Base-by-base conservation (phyloP, 2,888 invertebrate genomes). In the Leptinotarsa rubiginosa region DNA sequence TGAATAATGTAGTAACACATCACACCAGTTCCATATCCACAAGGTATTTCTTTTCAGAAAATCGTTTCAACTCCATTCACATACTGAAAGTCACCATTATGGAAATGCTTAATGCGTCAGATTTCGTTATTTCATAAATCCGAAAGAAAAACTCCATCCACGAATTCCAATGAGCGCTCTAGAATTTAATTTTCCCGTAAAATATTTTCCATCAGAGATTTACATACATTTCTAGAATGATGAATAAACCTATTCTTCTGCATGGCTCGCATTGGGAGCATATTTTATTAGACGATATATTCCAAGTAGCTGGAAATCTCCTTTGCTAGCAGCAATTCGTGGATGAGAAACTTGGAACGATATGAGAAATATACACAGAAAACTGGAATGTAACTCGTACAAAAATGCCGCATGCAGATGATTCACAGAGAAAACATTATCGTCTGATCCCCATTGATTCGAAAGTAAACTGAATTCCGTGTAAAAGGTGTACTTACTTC, bases 141-240 rank as follows among this genome's bases (percentile, higher is more conserved):
- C 50, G 47, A 66, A 72, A 72, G 64, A 66, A 75, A 66, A 69
- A 70, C 70, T 47, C 49, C 15, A 66, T 69, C 59, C 62, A 52
- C 65, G 72, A 75, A 75, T 75, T 72, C 70, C 75, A 72, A 72
- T 75, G 59, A 65, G 70, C 67, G 59, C 20, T 66, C 41, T 62
- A 66, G 70, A 72, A 75, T 75, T 75, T 70, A 75, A 75, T 67
- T 72, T 75, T 72, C 62, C 50, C 62, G 31, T 64, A 22, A 50
- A 66, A 56, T 56, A 56, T 56, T 56, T 22, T 56, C 20, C 56
- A 22, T 56, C 22, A 22, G 56, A 67, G 67, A 75, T 70, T 75
- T 72, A 69, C 75, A 75, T 75, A 65, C 65, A 72, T 72, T 72
- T 72, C 70, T 69, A 72, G 69, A 72, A 75, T 75, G 75, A 72